Evolutionary conservation across 2,113 vertebrate species (phyloP), one percentile per base, ranked within the genome.

Genomic region (Antechinus stuartii): DNA sequence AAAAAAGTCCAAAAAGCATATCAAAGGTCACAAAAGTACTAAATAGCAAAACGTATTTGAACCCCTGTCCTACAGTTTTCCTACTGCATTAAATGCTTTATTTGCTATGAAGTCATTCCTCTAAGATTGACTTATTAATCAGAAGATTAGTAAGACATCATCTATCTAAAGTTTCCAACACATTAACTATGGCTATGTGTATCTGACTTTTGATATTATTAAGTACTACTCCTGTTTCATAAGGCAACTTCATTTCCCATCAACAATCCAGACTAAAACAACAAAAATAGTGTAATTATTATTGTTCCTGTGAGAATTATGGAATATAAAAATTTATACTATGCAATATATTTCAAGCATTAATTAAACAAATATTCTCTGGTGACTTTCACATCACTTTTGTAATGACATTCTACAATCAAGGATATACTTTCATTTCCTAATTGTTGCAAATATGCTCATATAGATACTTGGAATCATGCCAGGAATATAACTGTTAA

Each of bases 401-500:
- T 46, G 55, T 12, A 90, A n/a, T 10, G 54, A 27, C 11, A 12
- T 91, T 0, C 27, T 23, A 4, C 30, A 10, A 0, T 90, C 8
- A 35, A 90, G 54, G 47, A 19, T 46, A 52, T 53, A 7, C 1
- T 1, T 26, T 14, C 26, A 0, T 8, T 8, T 0, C 7, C 22
- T 24, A 24, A 50, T 35, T 46, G 0, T 26, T 22, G 0, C 24
- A 23, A 46, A 0, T 54, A 5, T 12, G 22, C 35, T 35, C 19
- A 50, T 4, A 23, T 35, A 10, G 68, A 16, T 68, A 52, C 30
- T n/a, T 2, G 0, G 30, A n/a, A 84, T 46, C 0, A 0, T 0
- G 0, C 11, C 76, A 54, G 30, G 52, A 6, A 2, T 14, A 8
- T 1, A 0, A 9, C 6, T 0, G 2, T n/a, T 7, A 0, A 7